Conservation (phyloP, 2,797 vertebrate genomes). For the Agapornis canus region DNA sequence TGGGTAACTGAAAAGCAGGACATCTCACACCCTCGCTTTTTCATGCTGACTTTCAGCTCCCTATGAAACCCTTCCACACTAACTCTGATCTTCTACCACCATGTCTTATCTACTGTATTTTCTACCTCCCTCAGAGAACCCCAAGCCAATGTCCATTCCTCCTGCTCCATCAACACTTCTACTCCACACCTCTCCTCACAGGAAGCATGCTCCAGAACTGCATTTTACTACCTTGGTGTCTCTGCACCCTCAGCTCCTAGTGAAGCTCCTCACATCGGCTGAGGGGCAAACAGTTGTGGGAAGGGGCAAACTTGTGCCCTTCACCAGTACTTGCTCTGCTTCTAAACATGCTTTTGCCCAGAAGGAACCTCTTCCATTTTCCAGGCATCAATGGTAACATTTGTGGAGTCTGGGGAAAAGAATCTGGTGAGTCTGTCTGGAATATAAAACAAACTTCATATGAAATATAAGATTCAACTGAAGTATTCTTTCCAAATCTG, state of each 20-base stretch:
- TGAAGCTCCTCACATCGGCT: background rate
- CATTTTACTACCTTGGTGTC: background rate
- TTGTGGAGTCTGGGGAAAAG: background rate
- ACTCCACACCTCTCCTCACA: background rate
- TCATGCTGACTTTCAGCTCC: background rate
- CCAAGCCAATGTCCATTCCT: background rate
- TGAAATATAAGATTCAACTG: background rate
- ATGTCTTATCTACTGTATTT: background rate
- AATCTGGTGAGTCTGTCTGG: background rate
- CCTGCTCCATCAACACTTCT: background rate
- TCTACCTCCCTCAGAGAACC: background rate
- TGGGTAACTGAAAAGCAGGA: background rate
- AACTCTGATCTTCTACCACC: background rate
- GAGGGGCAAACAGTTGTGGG: background rate
- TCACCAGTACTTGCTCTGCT: background rate
- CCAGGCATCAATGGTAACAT: background rate
- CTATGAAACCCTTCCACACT: background rate
- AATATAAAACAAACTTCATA: background rate
- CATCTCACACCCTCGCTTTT: background rate
- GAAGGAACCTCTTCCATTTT: background rate
- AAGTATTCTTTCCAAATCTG: background rate
- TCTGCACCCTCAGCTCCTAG: background rate
- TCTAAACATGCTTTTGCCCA: background rate
- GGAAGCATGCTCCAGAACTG: background rate
- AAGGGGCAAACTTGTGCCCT: accelerated